Percentiles rank a stretch among this genome's conserved stretches.
These are phyloP conservation scores for Lipophrys pholis DNA, from an alignment of 2,113 vertebrate species.

Conservation along the genomic window DNA sequence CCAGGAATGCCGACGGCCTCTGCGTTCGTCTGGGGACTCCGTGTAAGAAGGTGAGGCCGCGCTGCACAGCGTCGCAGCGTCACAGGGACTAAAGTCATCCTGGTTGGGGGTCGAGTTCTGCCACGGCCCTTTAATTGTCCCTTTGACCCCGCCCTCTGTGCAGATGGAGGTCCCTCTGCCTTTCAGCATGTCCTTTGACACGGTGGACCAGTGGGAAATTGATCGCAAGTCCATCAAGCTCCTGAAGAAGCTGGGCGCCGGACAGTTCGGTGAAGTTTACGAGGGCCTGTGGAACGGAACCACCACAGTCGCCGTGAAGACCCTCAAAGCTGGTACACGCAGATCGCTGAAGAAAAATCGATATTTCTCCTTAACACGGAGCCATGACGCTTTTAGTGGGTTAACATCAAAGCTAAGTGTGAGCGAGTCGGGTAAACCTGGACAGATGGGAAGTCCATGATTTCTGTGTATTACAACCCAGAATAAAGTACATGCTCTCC, in stretches of 20 bases:
- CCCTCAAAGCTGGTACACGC: constrained; percentile 90
- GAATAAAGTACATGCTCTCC: too few relatives aligned
- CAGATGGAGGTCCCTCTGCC: constrained; percentile 70
- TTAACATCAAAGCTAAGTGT: too few relatives aligned
- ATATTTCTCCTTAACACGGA: too few relatives aligned
- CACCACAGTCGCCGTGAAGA: constrained; percentile 93
- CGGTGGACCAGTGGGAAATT: constrained; percentile 96
- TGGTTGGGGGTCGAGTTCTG: not conserved
- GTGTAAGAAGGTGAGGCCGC: constrained; percentile 88
- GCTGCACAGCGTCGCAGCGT: too few relatives aligned
- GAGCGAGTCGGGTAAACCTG: too few relatives aligned
- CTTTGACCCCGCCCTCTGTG: not conserved
- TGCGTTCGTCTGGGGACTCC: constrained; percentile 86
- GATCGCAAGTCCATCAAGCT: constrained; percentile 87
- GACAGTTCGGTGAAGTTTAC: constrained; percentile 96
- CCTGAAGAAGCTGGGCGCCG: constrained; percentile 88
- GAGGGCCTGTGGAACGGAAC: constrained; percentile 94
- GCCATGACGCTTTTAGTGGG: too few relatives aligned
- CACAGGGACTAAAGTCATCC: not conserved
- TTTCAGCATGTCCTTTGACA: constrained; percentile 92
- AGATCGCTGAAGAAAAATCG: too few relatives aligned
- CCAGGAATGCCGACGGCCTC: constrained; percentile 83
- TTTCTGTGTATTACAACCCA: too few relatives aligned
- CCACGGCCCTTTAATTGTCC: not conserved
- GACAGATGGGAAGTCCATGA: too few relatives aligned